Percentiles rank a stretch among this genome's conserved stretches.
Evolutionary conservation across 2,113 vertebrate genomes (phyloP).

Genomic region (Crotalus viridis): DNA sequence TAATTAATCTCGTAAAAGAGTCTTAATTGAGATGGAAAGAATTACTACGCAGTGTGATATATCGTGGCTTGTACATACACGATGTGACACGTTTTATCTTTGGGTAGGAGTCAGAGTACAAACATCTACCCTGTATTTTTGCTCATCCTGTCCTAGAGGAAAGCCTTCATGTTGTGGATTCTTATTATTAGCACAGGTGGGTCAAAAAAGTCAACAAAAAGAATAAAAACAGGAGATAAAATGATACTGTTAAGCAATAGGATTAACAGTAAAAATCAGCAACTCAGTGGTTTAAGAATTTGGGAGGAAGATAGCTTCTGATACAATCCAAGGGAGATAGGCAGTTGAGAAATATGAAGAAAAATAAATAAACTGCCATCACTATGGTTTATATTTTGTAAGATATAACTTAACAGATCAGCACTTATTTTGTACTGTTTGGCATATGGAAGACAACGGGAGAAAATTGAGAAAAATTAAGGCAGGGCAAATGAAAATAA

Average conservation of each 20-base stretch:
- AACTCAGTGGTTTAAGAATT: neutral
- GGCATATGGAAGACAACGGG: neutral
- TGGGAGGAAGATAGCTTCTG: neutral
- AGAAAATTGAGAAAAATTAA: neutral
- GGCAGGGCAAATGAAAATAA: neutral
- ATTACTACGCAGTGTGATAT: neutral
- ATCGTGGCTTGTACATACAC: neutral
- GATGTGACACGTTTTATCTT: neutral
- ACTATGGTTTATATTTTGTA: neutral
- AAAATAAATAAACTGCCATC: neutral
- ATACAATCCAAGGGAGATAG: neutral
- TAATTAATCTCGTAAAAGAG: neutral
- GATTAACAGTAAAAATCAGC: neutral
- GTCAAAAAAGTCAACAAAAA: neutral
- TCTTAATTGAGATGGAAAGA: neutral
- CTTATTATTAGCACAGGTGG: neutral
- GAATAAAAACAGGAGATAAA: neutral
- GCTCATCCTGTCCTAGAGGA: too few species aligned
- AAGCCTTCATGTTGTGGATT: neutral
- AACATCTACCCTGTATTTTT: neutral
- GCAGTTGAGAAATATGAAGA: neutral
- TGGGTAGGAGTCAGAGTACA: neutral
- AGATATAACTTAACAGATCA: neutral
- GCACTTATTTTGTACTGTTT: neutral
- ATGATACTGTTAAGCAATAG: neutral